Evolutionary conservation across 2,113 vertebrate species (phyloP), one percentile per base, ranked within the genome.

Genomic region (Sturnira hondurensis): DNA sequence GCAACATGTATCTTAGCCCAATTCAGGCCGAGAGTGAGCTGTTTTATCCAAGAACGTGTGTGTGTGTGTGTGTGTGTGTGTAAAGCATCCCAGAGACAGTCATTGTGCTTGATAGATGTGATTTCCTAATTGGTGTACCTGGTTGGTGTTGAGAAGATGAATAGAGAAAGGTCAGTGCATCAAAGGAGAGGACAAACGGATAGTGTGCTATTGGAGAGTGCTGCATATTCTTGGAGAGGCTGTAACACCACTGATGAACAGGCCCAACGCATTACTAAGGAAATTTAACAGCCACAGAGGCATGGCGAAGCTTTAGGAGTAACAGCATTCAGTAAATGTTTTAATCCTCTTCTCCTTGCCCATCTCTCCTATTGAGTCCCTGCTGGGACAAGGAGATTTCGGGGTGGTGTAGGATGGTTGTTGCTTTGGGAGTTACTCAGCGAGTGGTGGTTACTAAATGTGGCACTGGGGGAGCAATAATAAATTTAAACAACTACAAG

Each of bases 71-170:
- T 43, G 76, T 94, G 88, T 11, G 65, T n/a, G n/a, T n/a, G n/a
- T 94, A 78, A 91, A 94, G 76, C 77, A 92, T 68, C 50, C 5
- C 76, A 58, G 87, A 77, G 67, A 33, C 85, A 93, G 86, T 88
- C 77, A 70, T 81, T 41, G 3, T 81, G 85, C 77, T 96, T 96
- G 93, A 97, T 93, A 81, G 90, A 84, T 98, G 85, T 93, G 96
- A 97, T 98, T 98, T 98, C 97, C 96, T 93, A 86, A 98, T 97
- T 97, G 86, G 81, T 95, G 97, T 73, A 97, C 94, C 88, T 98
- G 97, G 96, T 96, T 90, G 67, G 87, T 65, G 82, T 87, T 74
- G 70, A 96, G 87, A 97, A 97, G 96, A 98, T 94, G 96, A 96
- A 96, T 58, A 96, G 87, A 96, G 93, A 96, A 94, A 98, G 93